Percentiles rank a stretch among this genome's conserved stretches.
phyloP scores from a whole-genome alignment of 2,888 invertebrate genomes.

The Epistrophella euchroma region DNA sequence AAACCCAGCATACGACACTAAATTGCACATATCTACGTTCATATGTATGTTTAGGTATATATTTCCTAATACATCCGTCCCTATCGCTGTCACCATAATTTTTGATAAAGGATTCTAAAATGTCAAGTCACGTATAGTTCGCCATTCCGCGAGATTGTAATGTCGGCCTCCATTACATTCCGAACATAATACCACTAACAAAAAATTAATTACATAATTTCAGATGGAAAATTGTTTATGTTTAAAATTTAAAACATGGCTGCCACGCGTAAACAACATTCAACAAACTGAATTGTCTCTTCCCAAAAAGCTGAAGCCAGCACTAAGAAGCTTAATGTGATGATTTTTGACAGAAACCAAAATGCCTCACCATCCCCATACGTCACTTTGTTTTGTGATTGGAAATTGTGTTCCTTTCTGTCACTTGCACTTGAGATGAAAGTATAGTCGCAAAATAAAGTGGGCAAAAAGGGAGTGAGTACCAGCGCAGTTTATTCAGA shows the following conservation, averaged over 20 bases:
- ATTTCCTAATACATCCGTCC: neutral
- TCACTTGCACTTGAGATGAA: slow-evolving; percentile 49
- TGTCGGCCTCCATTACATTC: slow-evolving; percentile 40
- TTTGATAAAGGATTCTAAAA: slow-evolving; percentile 55
- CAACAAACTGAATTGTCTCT: neutral
- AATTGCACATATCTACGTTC: slow-evolving; percentile 45
- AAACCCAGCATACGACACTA: slow-evolving; percentile 59
- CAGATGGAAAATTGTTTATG: slow-evolving; percentile 26
- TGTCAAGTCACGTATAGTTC: slow-evolving; percentile 59
- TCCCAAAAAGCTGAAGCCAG: neutral
- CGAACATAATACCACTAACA: slow-evolving; percentile 43
- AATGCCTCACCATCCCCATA: slow-evolving; percentile 25
- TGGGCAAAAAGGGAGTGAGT: neutral
- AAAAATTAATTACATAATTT: slow-evolving; percentile 63
- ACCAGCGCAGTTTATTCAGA: neutral
- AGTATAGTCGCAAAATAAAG: slow-evolving; percentile 19
- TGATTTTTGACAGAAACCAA: slow-evolving; percentile 55
- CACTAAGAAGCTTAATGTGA: slow-evolving; percentile 55
- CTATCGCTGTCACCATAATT: neutral
- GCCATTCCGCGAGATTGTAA: neutral
- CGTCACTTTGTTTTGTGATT: slow-evolving; percentile 48
- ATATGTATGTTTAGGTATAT: no score
- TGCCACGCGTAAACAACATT: neutral
- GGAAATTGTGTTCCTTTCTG: slow-evolving; percentile 44
- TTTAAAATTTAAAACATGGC: slow-evolving; percentile 15